These are phyloP conservation scores for Drosophila differens DNA, from an alignment of 2,888 invertebrate genomes.

Conservation along the genomic window DNA sequence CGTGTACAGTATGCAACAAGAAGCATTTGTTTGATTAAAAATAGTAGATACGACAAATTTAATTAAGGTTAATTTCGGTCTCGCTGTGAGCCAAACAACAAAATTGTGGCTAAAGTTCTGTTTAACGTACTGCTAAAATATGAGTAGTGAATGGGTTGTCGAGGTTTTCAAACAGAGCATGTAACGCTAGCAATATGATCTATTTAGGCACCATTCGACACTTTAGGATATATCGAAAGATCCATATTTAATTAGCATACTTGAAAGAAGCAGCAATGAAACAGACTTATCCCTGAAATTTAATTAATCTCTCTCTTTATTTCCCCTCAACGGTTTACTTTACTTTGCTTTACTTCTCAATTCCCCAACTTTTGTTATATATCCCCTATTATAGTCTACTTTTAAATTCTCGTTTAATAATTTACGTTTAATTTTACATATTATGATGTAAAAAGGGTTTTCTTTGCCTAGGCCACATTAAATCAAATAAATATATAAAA, in stretches of 20 bases:
- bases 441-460: too few relatives aligned
- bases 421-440: too few relatives aligned
- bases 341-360: too few relatives aligned
- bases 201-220: background rate
- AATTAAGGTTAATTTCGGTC: conserved; percentile 70
- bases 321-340: too few relatives aligned
- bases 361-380: rapidly evolving
- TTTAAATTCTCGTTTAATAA: too few relatives aligned
- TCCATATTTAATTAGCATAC: background rate
- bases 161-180: background rate
- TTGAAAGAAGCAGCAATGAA: background rate
- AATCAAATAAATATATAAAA: background rate
- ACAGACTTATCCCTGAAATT: too few relatives aligned
- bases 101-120: background rate
- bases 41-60: conserved; percentile 71
- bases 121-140: background rate
- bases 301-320: too few relatives aligned
- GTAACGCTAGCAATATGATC: background rate
- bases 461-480: background rate
- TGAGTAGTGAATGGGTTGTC: background rate
- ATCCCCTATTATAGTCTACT: too few relatives aligned
- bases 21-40: conserved; percentile 61
- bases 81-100: background rate
- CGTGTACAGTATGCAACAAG: conserved; percentile 26
- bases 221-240: rapidly evolving